Percentiles rank a stretch among this genome's conserved stretches.
phyloP scores from a whole-genome alignment of 1,140 invertebrate species.

The Meteorus sp. region DNA sequence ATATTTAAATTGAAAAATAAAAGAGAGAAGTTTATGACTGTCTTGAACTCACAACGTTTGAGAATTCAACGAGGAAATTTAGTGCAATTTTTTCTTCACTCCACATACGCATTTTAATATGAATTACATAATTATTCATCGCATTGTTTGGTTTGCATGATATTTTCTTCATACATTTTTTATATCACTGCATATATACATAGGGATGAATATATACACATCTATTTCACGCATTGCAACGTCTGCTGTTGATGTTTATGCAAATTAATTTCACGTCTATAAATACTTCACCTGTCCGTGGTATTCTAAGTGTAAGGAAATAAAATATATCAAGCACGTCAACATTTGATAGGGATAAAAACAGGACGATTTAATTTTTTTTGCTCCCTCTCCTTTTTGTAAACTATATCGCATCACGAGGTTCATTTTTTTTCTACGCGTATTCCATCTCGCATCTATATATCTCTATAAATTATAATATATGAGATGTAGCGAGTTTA shows the following conservation, averaged over 20 bases:
- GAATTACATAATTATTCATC: constrained; percentile 47
- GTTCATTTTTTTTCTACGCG: too few relatives aligned
- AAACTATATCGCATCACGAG: too few relatives aligned
- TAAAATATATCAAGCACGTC: too few relatives aligned
- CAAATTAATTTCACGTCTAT: constrained; percentile 18
- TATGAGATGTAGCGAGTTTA: constrained; percentile 50
- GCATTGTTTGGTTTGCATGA: constrained; percentile 50
- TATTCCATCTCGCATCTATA: too few relatives aligned
- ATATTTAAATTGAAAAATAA: not conserved
- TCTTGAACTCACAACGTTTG: too few relatives aligned
- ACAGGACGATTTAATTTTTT: too few relatives aligned
- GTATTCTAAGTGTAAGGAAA: too few relatives aligned
- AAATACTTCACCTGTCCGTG: too few relatives aligned
- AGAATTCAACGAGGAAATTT: not conserved
- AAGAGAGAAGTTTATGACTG: not conserved
- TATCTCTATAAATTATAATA: constrained; percentile 32
- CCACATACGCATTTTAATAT: constrained; percentile 35
- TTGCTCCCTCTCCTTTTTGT: too few relatives aligned
- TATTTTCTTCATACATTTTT: constrained; percentile 31
- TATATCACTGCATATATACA: constrained; percentile 46
- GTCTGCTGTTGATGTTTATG: constrained; percentile 31
- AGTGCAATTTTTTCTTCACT: not conserved
- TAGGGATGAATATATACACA: too few relatives aligned
- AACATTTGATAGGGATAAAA: too few relatives aligned
- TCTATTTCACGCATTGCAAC: constrained; percentile 43